Evolutionary conservation across 2,797 vertebrate genomes (phyloP), one percentile per base, ranked within the genome.

Genomic region (Spinus pinus): DNA sequence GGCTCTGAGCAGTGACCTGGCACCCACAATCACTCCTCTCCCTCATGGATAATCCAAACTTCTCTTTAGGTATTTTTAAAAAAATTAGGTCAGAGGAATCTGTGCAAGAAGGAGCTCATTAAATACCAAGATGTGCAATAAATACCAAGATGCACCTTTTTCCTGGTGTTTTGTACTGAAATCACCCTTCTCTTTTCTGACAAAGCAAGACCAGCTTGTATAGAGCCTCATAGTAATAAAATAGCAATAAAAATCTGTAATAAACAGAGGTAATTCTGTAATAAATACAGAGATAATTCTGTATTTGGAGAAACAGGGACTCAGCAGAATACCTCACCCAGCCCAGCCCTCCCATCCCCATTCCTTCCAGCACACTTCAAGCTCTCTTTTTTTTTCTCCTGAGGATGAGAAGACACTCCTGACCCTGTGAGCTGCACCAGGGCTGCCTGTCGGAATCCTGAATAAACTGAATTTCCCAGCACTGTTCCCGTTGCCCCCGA

Each of bases 291-390:
- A 47, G 69, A 56, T 25, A 77, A 85, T 80, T 69, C 62, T 73
- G 28, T 16, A 73, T 49, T 80, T 75, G 71, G 47, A 84, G 84
- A 73, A 84, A 53, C 44, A 25, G 66, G 31, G 64, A 84, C 44
- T 53, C 20, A 0, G 72, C 87, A 92, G 79, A 89, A 89, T 14
- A 60, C 75, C 14, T 24, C 19, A 0, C 61, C 79, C 16, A 1
- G 67, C 81, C 58, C 74, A 92, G 72, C 81, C 75, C 87, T 94
- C 72, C 93, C 51, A 83, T 90, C 82, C 91, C 69, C 72, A 74
- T 91, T 93, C 87, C 87, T 95, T 96, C 91, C 94, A 95, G 94
- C 93, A 96, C 69, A 67, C 93, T 94, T 96, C 93, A 96, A 96
- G 23, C 65, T 94, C 87, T 66, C 21, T 84, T 82, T 81, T 39